A percentile compares a stretch with the other conserved stretches of the same genome.
phyloP scores from a whole-genome alignment of 2,797 vertebrate genomes.

The Eulemur coronatus region DNA sequence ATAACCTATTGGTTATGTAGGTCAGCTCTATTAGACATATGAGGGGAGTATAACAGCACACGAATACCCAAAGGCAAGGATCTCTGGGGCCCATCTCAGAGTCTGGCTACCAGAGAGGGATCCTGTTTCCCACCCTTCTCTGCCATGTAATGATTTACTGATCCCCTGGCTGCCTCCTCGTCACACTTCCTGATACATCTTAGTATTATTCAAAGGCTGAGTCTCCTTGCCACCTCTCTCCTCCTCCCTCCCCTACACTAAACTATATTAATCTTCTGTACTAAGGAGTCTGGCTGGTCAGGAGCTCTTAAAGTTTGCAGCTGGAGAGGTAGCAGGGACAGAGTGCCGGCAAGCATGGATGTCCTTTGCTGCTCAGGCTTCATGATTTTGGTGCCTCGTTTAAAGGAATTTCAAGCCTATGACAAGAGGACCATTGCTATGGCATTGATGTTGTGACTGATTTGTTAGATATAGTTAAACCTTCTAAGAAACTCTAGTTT shows the following conservation, averaged over 20 bases:
- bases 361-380: background rate
- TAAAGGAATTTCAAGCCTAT: background rate
- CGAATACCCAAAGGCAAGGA: background rate
- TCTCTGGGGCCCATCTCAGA: background rate
- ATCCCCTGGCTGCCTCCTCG: background rate
- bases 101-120: background rate
- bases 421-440: background rate
- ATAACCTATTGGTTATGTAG: background rate
- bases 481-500: background rate
- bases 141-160: background rate
- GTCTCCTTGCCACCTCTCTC: background rate
- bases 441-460: background rate
- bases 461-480: background rate
- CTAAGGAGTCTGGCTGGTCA: background rate
- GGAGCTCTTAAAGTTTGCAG: background rate
- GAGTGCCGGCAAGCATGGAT: rapidly evolving
- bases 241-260: background rate
- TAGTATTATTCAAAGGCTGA: background rate
- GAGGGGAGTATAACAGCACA: background rate
- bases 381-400: background rate
- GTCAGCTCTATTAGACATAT: background rate
- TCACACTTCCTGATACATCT: background rate
- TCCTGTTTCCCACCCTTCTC: background rate
- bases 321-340: background rate
- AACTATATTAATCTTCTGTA: background rate